Base-by-base conservation (phyloP, 2,797 vertebrate genomes). In the Chelidonichthys spinosus region DNA sequence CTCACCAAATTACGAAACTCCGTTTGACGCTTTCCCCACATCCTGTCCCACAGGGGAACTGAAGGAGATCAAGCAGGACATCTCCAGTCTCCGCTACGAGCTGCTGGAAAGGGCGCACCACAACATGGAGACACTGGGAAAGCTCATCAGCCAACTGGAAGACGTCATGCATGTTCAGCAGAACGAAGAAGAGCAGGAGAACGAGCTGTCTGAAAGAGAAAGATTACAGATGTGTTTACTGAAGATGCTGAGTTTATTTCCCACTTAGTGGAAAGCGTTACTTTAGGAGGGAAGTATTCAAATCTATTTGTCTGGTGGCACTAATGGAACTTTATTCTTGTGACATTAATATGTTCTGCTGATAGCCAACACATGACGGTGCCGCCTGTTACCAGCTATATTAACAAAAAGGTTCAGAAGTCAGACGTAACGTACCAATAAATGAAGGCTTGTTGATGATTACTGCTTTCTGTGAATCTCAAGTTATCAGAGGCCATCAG, bases 61-160 rank as follows among this genome's bases (percentile, higher is more conserved):
- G 77, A 99, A 97, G 81, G 97, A 99, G 88, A 99, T 99, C 85
- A 99, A 99, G 74, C 97, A 98, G 85, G 98, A 99, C 82, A 98
- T 99, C 85, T 98, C 96, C 54, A 97, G 97, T 86, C 96, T 99
- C 25, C 96, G 97, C 4, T 98, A 95, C 43, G 97, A 98, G 90
- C 96, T 99, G 65, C 95, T 99, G 69, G 97, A 98, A 77, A 95
- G 96, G 85, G 96, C 96, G 78, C 95, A 95, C 74, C 95, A 95
- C 6, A 96, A 97, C 78, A 93, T 92, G 63, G 95, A 97, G 85
- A 94, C 96, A 49, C 89, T 98, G 69, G 94, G 95, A 39, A 94
- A 96, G 86, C 94, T 98, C 40, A 95, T 97, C 84, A 88, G 94
- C 76, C 95, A 96, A 84, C 94, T 99, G 76, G 96, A 94, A 65